Conservation (phyloP, 2,888 invertebrate genomes). For the Exocentrus adspersus region DNA sequence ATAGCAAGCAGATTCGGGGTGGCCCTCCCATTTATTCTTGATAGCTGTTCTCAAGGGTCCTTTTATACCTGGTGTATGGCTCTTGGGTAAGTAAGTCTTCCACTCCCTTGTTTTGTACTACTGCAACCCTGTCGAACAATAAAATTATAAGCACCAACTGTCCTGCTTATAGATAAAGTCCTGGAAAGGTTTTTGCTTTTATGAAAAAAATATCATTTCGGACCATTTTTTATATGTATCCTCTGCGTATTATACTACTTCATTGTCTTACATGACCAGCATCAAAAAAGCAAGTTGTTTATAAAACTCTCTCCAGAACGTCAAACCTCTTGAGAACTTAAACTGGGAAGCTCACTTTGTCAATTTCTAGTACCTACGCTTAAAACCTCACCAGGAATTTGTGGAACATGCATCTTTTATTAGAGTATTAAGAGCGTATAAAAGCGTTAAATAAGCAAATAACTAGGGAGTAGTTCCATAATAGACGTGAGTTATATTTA, state of each 20-base stretch:
- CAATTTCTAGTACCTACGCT: slow-evolving; percentile 8
- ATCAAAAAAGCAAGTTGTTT: slow-evolving; percentile 12
- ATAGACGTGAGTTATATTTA: not conserved
- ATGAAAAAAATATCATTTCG: too few species aligned
- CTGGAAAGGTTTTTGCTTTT: too few species aligned
- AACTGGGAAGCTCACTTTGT: slow-evolving; percentile 15
- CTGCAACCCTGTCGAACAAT: slow-evolving; percentile 4
- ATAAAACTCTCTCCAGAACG: slow-evolving; percentile 13
- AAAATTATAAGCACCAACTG: too few species aligned
- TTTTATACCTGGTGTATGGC: slow-evolving; percentile 22
- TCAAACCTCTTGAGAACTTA: too few species aligned
- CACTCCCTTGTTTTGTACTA: slow-evolving; percentile 13
- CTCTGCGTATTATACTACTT: too few species aligned
- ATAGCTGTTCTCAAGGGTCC: slow-evolving; percentile 21
- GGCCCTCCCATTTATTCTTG: slow-evolving; percentile 31
- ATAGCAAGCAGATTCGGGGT: slow-evolving; percentile 35
- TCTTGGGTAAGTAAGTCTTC: slow-evolving; percentile 12
- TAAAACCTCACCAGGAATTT: slow-evolving; percentile 21
- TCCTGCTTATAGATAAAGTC: too few species aligned
- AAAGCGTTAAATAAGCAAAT: slow-evolving; percentile 1
- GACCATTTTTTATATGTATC: too few species aligned
- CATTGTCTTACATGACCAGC: not conserved
- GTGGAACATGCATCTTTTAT: slow-evolving; percentile 20
- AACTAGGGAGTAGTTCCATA: not conserved
- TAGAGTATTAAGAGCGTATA: slow-evolving; percentile 3